Base-by-base conservation (phyloP, 2,113 vertebrate genomes). In the Odontesthes bonariensis region DNA sequence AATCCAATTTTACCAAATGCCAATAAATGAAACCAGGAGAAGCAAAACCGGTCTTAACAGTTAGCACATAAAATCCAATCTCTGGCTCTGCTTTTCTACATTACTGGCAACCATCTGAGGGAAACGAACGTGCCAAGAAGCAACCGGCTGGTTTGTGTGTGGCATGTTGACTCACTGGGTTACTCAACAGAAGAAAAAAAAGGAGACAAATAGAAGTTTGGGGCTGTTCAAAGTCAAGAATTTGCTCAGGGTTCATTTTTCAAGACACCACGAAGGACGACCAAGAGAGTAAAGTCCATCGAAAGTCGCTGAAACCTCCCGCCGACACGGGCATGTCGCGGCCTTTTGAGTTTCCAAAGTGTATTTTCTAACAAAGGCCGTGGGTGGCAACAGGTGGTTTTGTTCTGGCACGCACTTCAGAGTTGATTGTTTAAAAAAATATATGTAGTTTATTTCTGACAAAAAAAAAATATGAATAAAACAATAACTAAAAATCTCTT, bases 111-210 rank as follows among this genome's bases (percentile, higher is more conserved):
- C 16, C 56, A 22, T 65, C n/a, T 55, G 62, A 73, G 11, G 51
- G 33, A 33, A 61, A 63, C 10, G 2, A 49, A 73, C 70, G 59
- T 51, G 62, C 49, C 53, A 64, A 56, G 66, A 77, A 46, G 22
- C 68, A 27, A n/a, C 70, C 49, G 69, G 73, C 73, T 68, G 35
- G 54, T 63, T 67, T 46, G 49, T 73, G 73, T 58, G 60, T 22
- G 47, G 40, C 16, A 52, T 23, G 49, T 57, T 32, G 79, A 52
- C 57, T 57, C 64, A 49, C 66, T 44, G 22, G 35, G 62, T 69
- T n/a, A 55, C 38, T 49, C 68, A 32, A 35, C 46, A 58, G n/a
- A n/a, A n/a, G n/a, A n/a, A 27, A 31, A 31, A 58, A 61, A 1
- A 27, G n/a, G 44, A 33, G 54, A 53, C 20, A 0, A 54, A 42